phyloP scores from a whole-genome alignment of 1,140 invertebrate genomes.

The Saccostrea cuccullata region DNA sequence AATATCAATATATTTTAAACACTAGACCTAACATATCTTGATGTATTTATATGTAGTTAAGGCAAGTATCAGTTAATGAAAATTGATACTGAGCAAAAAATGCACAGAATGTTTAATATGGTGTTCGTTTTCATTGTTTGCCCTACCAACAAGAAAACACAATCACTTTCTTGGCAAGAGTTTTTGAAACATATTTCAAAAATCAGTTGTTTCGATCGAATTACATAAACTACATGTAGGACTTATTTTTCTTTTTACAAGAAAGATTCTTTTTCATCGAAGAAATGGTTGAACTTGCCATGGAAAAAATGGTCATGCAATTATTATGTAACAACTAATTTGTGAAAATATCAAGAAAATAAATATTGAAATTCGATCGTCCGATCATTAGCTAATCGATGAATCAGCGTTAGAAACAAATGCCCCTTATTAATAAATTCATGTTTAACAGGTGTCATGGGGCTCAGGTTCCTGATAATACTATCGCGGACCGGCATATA shows the following conservation, averaged over 20 bases:
- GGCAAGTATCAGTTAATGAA: neutral
- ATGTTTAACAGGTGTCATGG: slow-evolving; percentile 18
- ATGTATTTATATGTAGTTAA: neutral
- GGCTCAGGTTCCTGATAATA: neutral
- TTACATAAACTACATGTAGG: neutral
- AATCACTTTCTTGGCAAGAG: neutral
- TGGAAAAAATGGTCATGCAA: neutral
- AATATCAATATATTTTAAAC: neutral
- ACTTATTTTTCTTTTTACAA: too few species aligned
- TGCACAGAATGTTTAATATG: slow-evolving; percentile 7
- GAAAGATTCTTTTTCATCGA: neutral
- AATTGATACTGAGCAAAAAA: neutral
- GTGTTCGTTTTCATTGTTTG: neutral
- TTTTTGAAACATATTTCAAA: neutral
- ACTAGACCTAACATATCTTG: neutral
- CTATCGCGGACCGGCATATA: slow-evolving; percentile 13
- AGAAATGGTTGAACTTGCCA: neutral
- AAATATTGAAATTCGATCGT: neutral
- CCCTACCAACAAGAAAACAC: neutral
- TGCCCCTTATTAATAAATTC: slow-evolving; percentile 33
- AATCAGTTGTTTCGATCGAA: neutral
- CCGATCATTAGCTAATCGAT: slow-evolving; percentile 10
- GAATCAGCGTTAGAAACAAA: slow-evolving; percentile 1
- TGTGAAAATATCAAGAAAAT: neutral
- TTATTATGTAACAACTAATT: neutral